Evolutionary conservation across 2,113 vertebrate genomes (phyloP), one percentile per base, ranked within the genome.

Genomic region (Tragelaphus buxtoni): DNA sequence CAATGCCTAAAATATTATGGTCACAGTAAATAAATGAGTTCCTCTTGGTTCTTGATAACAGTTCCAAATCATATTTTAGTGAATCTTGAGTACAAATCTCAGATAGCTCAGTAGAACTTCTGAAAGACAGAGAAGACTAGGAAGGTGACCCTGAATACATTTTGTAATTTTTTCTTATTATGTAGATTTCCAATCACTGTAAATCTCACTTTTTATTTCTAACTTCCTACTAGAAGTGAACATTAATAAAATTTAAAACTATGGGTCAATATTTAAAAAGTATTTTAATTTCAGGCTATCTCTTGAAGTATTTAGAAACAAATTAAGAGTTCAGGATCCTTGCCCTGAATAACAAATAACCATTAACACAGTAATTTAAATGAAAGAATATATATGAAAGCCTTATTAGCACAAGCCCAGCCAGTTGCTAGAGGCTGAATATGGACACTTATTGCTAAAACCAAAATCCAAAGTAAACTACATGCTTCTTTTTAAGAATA

Each of bases 181-280:
- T 32, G 16, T 12, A 94, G 65, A 91, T 81, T 91, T 87, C 47
- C 28, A 90, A 60, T 1, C 8, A 86, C 74, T 83, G 3, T 60
- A 49, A 91, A 83, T 84, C 17, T 96, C 77, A 91, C 55, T 95
- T 95, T 95, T 94, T 42, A 84, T 93, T 91, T 61, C 56, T 91
- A 91, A 12, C 63, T 81, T 51, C 51, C 30, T 87, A 56, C 12
- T 72, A 69, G 24, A 97, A 91, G 22, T 80, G 47, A 85, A 91
- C 28, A 61, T 30, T 10, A 88, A 14, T 82, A 94, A 97, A 91
- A 95, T 28, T 77, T 93, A 82, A 85, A 92, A 95, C 26, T 51
- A 85, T 39, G 4, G 13, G 58, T 51, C 6, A 65, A 72, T 35
- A 88, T 53, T 97, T 30, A 0, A 32, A 89, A 89, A n/a, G 35